Conservation (phyloP, 2,888 invertebrate genomes). For the Orchestes rusci region DNA sequence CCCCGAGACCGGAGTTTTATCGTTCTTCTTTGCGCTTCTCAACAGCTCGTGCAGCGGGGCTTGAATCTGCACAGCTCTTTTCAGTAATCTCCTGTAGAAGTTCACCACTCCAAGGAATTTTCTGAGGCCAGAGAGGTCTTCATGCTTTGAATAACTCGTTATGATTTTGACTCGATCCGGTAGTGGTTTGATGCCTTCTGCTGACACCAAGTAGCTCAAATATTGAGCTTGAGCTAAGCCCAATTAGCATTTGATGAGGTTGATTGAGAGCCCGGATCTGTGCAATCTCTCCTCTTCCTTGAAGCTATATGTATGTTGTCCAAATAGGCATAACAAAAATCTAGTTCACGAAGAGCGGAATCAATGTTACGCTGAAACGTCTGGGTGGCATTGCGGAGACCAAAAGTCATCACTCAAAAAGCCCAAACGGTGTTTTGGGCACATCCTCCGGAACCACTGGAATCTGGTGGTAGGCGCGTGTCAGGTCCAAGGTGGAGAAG, state of each 20-base stretch:
- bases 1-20: too few relatives aligned
- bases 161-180: neutral
- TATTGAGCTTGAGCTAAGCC: neutral
- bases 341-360: neutral
- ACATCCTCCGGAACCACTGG: slow-evolving; percentile 25
- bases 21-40: too few relatives aligned
- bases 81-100: neutral
- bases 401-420: neutral
- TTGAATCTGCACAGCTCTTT: neutral
- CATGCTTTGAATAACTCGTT: neutral
- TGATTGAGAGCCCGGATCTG: too few relatives aligned
- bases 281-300: neutral
- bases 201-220: neutral
- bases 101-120: neutral
- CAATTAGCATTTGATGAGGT: neutral
- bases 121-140: neutral
- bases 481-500: slow-evolving; percentile 19
- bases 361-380: neutral
- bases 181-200: neutral
- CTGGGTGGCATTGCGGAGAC: neutral
- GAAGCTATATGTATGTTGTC: neutral
- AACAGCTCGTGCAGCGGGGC: too few relatives aligned
- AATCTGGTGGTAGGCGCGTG: slow-evolving; percentile 28
- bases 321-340: neutral
- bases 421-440: slow-evolving; percentile 13